Evolutionary conservation across 2,113 vertebrate genomes (phyloP).

Genomic region (Triplophysa tibetana): DNA sequence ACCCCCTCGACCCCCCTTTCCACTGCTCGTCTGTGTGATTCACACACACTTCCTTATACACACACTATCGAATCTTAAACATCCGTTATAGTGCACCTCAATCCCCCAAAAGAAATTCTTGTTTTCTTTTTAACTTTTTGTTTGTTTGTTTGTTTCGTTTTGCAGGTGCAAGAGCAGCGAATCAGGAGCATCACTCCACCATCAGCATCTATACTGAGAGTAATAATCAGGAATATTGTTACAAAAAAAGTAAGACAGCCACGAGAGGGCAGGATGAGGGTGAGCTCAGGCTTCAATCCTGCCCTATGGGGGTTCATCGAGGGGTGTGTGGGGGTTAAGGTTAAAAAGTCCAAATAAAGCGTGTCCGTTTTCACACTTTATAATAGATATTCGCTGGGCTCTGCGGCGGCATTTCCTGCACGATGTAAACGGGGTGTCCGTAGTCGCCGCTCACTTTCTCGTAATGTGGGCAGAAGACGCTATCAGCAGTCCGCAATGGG

Average conservation of each 20-base stretch:
- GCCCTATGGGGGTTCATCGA: conserved; percentile 42
- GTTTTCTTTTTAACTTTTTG: neutral
- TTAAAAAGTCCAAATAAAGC: neutral
- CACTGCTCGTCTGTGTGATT: conserved; percentile 30
- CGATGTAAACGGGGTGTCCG: conserved; percentile 98
- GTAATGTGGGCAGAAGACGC: conserved; percentile 99
- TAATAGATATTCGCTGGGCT: conserved; percentile 99
- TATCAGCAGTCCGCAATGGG: conserved; percentile 98
- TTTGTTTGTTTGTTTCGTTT: neutral
- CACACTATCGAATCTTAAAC: conserved; percentile 36
- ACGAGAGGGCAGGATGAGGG: conserved; percentile 33
- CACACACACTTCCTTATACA: conserved; percentile 5
- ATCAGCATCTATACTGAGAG: conserved; percentile 46
- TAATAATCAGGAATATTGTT: conserved; percentile 45
- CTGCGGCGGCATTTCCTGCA: conserved; percentile 99
- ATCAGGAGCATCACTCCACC: conserved; percentile 46
- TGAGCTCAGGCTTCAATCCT: conserved; percentile 28
- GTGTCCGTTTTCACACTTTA: conserved; percentile 85
- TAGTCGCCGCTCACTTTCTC: conserved; percentile 99
- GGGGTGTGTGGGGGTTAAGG: conserved; percentile 50
- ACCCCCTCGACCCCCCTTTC: conserved; percentile 19
- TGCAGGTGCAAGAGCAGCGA: conserved; percentile 57
- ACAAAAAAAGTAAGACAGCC: conserved; percentile 43
- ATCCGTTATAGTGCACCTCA: conserved; percentile 68
- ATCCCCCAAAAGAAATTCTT: neutral